Evolutionary conservation across 2,888 invertebrate genomes (phyloP), one percentile per base, ranked within the genome.

Genomic region (Ceratothoa steindachneri): DNA sequence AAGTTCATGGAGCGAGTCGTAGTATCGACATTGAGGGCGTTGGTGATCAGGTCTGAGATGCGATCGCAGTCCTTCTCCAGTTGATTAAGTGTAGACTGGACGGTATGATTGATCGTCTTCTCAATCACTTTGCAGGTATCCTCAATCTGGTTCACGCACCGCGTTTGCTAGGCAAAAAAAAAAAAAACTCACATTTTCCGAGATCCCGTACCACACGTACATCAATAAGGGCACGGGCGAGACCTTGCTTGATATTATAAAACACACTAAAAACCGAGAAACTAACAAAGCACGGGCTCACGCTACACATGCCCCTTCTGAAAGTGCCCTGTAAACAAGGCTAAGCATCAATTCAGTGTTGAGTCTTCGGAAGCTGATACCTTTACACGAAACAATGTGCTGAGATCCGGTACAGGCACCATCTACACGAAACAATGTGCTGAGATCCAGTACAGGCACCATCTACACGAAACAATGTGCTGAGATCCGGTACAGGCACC

Each of bases 141-240:
- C 52, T 87, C 87, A 66, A 88, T 88, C 82, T 88, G 87, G 81
- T 88, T 88, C 12, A 84, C 85, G 83, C 87, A 87, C 1, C 86
- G 84, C 29, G 82, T 83, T 22, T 83, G 80, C 83, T 84, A 77
- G 15, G 71, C 80, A 52, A 69, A 3, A 51, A 67, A 55, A 27
- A 19, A 27, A 24, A n/a, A 2, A 30, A 12, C 7, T 71, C 69
- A 19, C 0, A 19, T n/a, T 7, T 15, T 22, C 22, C 1, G 22
- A 15, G 15, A 15, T n/a, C n/a, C 19, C 65, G 15, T 64, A 64
- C 1, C 15, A 15, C 52, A 19, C 1, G 15, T 19, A 51, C 15
- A 51, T 51, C 19, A n/a, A n/a, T 1, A n/a, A 19, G 52, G 15
- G 15, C 52, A 1, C 19, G 52, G 19, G 19, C 0, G 52, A 51